Evolutionary conservation across 2,113 vertebrate species (phyloP), one percentile per base, ranked within the genome.

Genomic region (Atlantisia rogersi): DNA sequence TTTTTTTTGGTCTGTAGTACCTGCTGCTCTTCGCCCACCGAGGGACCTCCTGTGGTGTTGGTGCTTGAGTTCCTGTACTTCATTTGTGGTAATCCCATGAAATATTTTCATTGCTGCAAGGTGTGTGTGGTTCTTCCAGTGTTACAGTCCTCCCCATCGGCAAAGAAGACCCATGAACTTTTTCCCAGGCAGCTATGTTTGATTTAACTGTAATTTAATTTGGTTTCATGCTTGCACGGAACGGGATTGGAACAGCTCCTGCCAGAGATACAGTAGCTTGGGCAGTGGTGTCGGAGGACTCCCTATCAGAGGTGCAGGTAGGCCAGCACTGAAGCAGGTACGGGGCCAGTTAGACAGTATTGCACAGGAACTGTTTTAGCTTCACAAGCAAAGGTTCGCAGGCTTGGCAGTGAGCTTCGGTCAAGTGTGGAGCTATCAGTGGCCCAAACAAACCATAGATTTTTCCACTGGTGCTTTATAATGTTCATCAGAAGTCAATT

Each of bases 381-480:
- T 56, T 37, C 15, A 32, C 25, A 37, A 62, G 37, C 18, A 40
- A 60, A 67, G n/a, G 20, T 59, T 20, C 8, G 0, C 28, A 28
- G 40, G 5, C 65, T 63, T 5, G 4, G 26, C 13, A 20, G 46
- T 15, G 60, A 70, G 62, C 39, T 90, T 48, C 37, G 70, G 53
- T 46, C 50, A 70, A 75, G 10, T 59, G 46, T 31, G 19, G 37
- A 94, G 52, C 52, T 55, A 4, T 50, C 39, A 42, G 0, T 20
- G 37, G 16, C 42, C 64, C 48, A 25, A 60, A 9, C 52, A 67
- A 78, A 79, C 22, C 25, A 52, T 63, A 50, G 62, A 37, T 87
- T 93, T 96, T 95, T 97, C 85, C 65, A 85, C 62, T 85, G 58
- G 9, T 85, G 70, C 78, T 82, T 55, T 64, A 21, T 26, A 56